Percentiles rank a stretch among this genome's conserved stretches.
Conservation (phyloP, 2,113 vertebrate species). For the Panthera leo region DNA sequence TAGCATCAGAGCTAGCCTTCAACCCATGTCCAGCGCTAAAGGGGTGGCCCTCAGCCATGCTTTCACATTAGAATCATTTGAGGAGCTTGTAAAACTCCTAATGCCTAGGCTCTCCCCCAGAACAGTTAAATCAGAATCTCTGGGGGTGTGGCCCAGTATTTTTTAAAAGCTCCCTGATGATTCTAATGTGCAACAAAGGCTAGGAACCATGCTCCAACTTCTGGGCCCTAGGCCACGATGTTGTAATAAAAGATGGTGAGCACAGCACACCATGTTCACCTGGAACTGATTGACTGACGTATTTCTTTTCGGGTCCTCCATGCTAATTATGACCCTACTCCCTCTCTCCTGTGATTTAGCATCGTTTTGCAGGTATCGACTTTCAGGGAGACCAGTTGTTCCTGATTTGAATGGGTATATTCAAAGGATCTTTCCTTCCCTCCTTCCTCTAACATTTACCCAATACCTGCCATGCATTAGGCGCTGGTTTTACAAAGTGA, state of each 20-base stretch:
- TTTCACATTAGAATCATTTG: neutral
- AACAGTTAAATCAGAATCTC: neutral
- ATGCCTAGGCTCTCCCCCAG: neutral
- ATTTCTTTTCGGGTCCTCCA: neutral
- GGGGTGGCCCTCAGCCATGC: neutral
- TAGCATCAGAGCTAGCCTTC: neutral
- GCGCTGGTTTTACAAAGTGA: neutral
- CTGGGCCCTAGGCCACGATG: neutral
- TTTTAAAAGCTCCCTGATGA: neutral
- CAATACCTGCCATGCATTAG: neutral
- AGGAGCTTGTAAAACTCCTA: neutral
- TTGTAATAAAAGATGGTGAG: neutral
- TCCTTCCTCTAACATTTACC: neutral
- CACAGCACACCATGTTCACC: neutral
- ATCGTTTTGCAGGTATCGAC: neutral
- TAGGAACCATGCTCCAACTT: neutral
- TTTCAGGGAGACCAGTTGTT: neutral
- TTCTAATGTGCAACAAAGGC: neutral
- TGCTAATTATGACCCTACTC: neutral
- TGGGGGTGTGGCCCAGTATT: neutral
- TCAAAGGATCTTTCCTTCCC: neutral
- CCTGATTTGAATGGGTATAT: neutral
- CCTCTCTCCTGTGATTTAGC: neutral
- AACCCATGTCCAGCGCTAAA: neutral
- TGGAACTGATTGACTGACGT: neutral